Evolutionary conservation across 2,888 invertebrate species (phyloP).

Genomic region (Leptinotarsa rubiginosa): DNA sequence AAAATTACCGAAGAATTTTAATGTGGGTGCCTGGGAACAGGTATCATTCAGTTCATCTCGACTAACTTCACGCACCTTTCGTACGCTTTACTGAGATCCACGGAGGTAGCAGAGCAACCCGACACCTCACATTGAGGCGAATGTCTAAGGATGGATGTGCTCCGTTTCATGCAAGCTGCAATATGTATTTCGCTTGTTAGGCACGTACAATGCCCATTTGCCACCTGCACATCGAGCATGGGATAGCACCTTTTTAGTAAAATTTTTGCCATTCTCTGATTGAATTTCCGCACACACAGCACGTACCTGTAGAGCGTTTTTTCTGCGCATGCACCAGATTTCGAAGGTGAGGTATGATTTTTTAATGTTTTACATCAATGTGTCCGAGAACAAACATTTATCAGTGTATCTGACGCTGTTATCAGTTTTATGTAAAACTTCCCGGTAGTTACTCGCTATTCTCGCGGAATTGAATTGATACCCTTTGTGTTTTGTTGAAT

Average conservation of each 20-base stretch:
- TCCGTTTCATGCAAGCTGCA: constrained; percentile 10
- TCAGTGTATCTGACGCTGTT: constrained; percentile 4
- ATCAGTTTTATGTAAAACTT: constrained; percentile 12
- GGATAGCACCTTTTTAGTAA: constrained; percentile 38
- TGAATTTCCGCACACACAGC: constrained; percentile 28
- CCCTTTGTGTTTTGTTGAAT: not conserved
- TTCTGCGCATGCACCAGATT: constrained; percentile 33
- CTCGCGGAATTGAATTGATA: not conserved
- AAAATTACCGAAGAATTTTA: not conserved
- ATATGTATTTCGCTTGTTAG: constrained; percentile 27
- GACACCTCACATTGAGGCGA: constrained; percentile 3
- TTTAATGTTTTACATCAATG: constrained; percentile 5
- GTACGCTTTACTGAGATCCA: not conserved
- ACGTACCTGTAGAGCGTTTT: constrained; percentile 29
- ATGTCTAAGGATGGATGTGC: constrained; percentile 18
- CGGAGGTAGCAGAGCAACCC: constrained; percentile 14
- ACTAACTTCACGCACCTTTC: constrained; percentile 17
- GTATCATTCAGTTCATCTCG: constrained; percentile 6
- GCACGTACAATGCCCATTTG: constrained; percentile 39
- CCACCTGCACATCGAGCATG: constrained; percentile 44
- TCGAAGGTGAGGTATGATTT: constrained; percentile 39
- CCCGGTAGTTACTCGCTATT: not conserved
- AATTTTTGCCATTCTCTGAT: constrained; percentile 17
- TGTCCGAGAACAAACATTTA: constrained; percentile 13
- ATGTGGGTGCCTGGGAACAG: not conserved